phyloP scores from a whole-genome alignment of 2,888 invertebrate genomes.

The Andrena praecox region DNA sequence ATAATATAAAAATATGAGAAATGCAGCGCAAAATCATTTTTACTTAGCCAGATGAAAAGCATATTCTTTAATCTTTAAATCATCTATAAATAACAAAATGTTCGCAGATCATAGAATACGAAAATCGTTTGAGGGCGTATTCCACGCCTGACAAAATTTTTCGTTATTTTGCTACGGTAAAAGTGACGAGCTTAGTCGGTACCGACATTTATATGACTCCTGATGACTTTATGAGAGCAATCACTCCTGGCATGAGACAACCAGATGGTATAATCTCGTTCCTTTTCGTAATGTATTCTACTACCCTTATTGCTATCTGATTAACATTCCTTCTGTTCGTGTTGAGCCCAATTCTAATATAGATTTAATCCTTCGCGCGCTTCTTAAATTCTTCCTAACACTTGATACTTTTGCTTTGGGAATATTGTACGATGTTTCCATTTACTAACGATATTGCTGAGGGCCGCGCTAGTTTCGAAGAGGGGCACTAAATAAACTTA shows the following conservation, averaged over 20 bases:
- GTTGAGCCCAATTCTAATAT: background rate
- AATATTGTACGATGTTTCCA: no score
- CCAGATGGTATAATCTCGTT: slow-evolving; percentile 92
- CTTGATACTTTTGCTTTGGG: background rate
- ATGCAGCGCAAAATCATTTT: no score
- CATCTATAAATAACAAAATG: slow-evolving; percentile 65
- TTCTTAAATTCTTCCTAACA: background rate
- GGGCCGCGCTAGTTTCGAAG: no score
- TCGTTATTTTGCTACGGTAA: slow-evolving; percentile 98
- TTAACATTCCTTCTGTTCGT: background rate
- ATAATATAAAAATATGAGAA: no score
- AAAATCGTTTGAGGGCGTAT: slow-evolving; percentile 97
- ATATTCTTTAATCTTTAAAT: background rate
- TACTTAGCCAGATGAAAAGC: no score
- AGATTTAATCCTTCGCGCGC: background rate
- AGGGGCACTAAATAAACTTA: no score
- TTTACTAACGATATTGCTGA: no score
- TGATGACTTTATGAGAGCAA: slow-evolving; percentile 97
- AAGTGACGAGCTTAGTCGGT: slow-evolving; percentile 88
- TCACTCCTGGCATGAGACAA: slow-evolving; percentile 98
- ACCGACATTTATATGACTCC: slow-evolving; percentile 98
- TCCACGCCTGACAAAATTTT: slow-evolving; percentile 99
- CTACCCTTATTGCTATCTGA: background rate
- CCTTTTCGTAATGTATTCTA: slow-evolving; percentile 4
- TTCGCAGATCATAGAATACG: slow-evolving; percentile 97